Evolutionary conservation across 2,888 invertebrate species (phyloP).

Genomic region (Platerodrilus igneus): DNA sequence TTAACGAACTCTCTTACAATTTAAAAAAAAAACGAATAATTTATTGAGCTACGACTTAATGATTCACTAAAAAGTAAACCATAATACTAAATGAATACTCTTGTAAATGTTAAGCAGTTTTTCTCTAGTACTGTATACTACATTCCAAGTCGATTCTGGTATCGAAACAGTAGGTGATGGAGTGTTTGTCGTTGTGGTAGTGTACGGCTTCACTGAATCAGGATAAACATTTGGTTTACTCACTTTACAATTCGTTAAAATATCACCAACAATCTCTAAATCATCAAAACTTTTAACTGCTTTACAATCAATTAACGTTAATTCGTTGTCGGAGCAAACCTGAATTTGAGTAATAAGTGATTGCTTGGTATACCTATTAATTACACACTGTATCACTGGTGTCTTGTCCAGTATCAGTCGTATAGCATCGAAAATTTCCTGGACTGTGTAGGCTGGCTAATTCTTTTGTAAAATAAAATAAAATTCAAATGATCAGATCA

Average conservation of each 20-base stretch:
- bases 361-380: conserved; percentile 54
- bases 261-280: conserved; percentile 27
- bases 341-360: conserved; percentile 66
- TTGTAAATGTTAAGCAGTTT: conserved; percentile 19
- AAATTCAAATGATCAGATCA: no score
- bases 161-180: background rate
- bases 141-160: conserved; percentile 6
- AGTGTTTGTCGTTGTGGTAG: conserved; percentile 33
- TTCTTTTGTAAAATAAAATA: no score
- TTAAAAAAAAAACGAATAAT: no score
- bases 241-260: conserved; percentile 59
- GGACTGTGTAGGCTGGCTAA: conserved; percentile 48
- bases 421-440: conserved; percentile 53
- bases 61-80: conserved; percentile 22
- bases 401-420: conserved; percentile 53
- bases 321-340: conserved; percentile 66
- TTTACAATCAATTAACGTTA: conserved; percentile 64
- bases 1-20: no score
- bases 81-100: conserved; percentile 22
- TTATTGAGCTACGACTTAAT: background rate
- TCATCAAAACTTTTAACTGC: conserved; percentile 37
- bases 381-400: conserved; percentile 61
- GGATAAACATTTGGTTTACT: conserved; percentile 56
- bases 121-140: conserved; percentile 6
- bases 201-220: conserved; percentile 41